phyloP scores from a whole-genome alignment of 2,888 invertebrate species.

The Marasmarcha lunaedactyla region DNA sequence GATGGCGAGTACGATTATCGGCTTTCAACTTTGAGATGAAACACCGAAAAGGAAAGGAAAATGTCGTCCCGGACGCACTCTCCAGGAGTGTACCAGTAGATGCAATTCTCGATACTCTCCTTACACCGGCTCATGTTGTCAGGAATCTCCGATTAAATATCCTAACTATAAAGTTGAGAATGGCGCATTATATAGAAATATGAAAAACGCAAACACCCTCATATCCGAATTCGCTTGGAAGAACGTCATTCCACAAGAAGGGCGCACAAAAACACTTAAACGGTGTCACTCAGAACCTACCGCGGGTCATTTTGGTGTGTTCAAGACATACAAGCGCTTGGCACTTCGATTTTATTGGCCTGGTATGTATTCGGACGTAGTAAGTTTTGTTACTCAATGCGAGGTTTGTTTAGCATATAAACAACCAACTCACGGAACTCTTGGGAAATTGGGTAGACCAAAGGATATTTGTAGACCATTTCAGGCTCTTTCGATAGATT shows the following conservation, averaged over 20 bases:
- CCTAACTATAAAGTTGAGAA: slow-evolving; percentile 15
- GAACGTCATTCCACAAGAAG: slow-evolving; percentile 14
- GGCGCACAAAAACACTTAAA: slow-evolving; percentile 4
- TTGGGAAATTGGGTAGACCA: slow-evolving; percentile 17
- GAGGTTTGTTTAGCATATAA: slow-evolving; percentile 12
- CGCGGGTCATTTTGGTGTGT: slow-evolving; percentile 15
- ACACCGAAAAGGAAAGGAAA: slow-evolving; percentile 18
- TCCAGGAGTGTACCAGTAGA: slow-evolving; percentile 12
- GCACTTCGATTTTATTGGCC: slow-evolving; percentile 12
- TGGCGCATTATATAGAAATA: slow-evolving; percentile 10
- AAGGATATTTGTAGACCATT: slow-evolving; percentile 18
- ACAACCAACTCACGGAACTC: slow-evolving; percentile 8
- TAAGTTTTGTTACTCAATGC: slow-evolving; percentile 10
- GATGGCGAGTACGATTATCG: slow-evolving; percentile 20
- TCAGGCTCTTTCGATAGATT: slow-evolving; percentile 16
- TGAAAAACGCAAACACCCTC: slow-evolving; percentile 9
- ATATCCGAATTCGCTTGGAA: slow-evolving; percentile 19
- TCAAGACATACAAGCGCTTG: slow-evolving; percentile 18
- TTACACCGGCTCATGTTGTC: slow-evolving; percentile 3
- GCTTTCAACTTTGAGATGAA: slow-evolving; percentile 17
- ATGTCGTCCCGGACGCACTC: slow-evolving; percentile 17
- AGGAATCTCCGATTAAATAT: slow-evolving; percentile 7
- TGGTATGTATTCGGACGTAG: slow-evolving; percentile 15
- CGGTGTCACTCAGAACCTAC: slow-evolving; percentile 17
- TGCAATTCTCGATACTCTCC: background rate